Evolutionary conservation across 1,140 invertebrate genomes (phyloP).

Genomic region (Xylocopa sonorina): DNA sequence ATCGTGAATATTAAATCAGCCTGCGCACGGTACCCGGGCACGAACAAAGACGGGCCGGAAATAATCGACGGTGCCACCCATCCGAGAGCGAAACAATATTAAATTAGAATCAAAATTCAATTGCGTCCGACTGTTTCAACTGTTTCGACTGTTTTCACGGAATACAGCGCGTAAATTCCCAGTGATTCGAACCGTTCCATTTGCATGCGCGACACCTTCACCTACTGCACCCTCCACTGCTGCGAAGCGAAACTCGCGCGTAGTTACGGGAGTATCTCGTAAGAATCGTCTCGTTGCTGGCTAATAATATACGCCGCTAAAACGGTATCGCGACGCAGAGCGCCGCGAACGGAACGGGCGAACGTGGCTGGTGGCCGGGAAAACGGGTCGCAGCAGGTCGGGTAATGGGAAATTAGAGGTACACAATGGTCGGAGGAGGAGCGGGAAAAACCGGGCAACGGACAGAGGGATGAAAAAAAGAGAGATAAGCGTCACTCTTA

Average conservation of each 20-base stretch:
- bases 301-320: conserved; percentile 1
- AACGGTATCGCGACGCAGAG: neutral
- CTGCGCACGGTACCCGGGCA: neutral
- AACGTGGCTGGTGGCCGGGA: neutral
- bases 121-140: no score
- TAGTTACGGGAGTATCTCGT: no score
- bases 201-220: neutral
- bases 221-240: no score
- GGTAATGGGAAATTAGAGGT: neutral
- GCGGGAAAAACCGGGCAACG: neutral
- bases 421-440: no score
- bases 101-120: no score
- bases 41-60: neutral
- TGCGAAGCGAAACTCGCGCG: neutral
- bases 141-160: neutral
- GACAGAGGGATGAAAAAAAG: neutral
- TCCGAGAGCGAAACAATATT: no score
- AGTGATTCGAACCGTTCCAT: neutral
- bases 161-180: neutral
- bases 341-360: neutral
- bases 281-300: neutral
- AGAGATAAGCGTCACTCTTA: conserved; percentile 44
- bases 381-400: neutral
- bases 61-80: no score
- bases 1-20: conserved; percentile 6